Evolutionary conservation across 2,797 vertebrate genomes (phyloP).

Genomic region (Chelidonichthys spinosus): DNA sequence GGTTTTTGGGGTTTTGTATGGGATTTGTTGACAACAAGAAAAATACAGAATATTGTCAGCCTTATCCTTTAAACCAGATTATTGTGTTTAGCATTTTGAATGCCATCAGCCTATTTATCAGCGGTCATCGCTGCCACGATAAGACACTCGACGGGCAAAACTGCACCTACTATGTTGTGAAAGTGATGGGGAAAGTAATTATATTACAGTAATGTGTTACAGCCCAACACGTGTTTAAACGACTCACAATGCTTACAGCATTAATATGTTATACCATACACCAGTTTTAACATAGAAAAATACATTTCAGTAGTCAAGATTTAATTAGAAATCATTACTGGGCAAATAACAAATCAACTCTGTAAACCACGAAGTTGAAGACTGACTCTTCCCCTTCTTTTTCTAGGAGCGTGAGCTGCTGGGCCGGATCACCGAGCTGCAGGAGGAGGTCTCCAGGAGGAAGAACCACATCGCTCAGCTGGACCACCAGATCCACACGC

Average conservation of each 20-base stretch:
- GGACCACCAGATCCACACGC: slow-evolving; percentile 94
- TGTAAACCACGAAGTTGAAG: background rate
- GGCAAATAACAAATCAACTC: background rate
- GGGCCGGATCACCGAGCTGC: slow-evolving; percentile 90
- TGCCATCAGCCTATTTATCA: too few relatives aligned
- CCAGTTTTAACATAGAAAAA: background rate
- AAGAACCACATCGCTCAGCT: slow-evolving; percentile 94
- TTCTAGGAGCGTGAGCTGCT: slow-evolving; percentile 91
- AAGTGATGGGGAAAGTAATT: too few relatives aligned
- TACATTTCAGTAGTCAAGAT: background rate
- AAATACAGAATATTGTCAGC: too few relatives aligned
- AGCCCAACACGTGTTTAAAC: background rate
- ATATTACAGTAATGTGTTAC: too few relatives aligned
- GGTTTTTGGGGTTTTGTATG: too few relatives aligned
- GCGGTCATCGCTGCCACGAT: too few relatives aligned
- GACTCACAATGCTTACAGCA: background rate
- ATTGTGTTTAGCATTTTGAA: too few relatives aligned
- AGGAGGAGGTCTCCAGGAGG: slow-evolving; percentile 92
- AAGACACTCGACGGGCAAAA: too few relatives aligned
- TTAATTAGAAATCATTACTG: background rate
- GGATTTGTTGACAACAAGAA: too few relatives aligned
- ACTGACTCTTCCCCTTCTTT: background rate
- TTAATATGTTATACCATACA: background rate
- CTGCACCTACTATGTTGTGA: too few relatives aligned
- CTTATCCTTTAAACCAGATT: too few relatives aligned